These are phyloP conservation scores for Oxygymnocypris stewartii DNA, from an alignment of 2,113 vertebrate genomes.

Conservation along the genomic window DNA sequence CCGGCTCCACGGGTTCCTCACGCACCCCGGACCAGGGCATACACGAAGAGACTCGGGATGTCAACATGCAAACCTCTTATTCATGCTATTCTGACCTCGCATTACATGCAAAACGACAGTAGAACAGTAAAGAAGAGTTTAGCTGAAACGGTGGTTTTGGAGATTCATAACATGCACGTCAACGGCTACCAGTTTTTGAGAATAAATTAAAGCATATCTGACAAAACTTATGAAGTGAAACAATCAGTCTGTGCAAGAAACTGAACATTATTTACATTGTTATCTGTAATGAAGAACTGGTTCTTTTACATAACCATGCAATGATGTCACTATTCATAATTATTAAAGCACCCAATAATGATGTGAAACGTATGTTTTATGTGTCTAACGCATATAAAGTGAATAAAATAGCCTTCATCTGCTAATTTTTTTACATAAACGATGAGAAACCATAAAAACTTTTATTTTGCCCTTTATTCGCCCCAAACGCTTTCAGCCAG, in stretches of 20 bases:
- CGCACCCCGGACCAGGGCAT: background rate
- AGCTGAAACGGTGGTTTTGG: background rate
- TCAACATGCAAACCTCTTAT: background rate
- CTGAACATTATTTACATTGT: too few species aligned
- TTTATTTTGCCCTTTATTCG: background rate
- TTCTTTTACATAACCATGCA: too few species aligned
- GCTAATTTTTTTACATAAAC: background rate
- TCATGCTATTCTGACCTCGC: background rate
- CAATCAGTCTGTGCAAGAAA: too few species aligned
- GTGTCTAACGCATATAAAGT: too few species aligned
- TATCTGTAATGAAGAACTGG: too few species aligned
- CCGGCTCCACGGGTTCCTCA: slow-evolving; percentile 35
- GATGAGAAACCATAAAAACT: too few species aligned
- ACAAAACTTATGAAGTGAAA: background rate
- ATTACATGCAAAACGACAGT: slow-evolving; percentile 1
- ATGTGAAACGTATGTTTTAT: too few species aligned
- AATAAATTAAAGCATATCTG: background rate
- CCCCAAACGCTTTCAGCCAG: background rate
- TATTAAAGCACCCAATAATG: too few species aligned
- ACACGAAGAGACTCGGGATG: background rate
- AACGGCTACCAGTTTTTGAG: background rate
- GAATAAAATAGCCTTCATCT: too few species aligned
- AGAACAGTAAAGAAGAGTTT: background rate
- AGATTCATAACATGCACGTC: background rate
- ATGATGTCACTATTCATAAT: too few species aligned